Evolutionary conservation across 2,888 invertebrate species (phyloP), one percentile per base, ranked within the genome.

Genomic region (Monoplex corrugatus): DNA sequence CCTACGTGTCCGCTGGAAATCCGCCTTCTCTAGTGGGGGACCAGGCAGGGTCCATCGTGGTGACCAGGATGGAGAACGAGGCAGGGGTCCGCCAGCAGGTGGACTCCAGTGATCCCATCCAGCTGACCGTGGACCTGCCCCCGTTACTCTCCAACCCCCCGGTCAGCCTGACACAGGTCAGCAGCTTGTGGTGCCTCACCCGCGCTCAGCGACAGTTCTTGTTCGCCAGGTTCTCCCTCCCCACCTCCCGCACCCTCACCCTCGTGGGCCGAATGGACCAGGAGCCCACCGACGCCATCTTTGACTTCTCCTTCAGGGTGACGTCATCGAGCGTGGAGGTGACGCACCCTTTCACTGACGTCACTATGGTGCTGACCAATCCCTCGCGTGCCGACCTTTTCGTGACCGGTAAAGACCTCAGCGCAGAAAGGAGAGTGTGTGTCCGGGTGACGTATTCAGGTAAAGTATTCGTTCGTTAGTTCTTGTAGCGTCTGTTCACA

Each of bases 321-420:
- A 87, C 87, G 80, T 78, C 72, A 72, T 72, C 80, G 23, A 57
- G 50, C 23, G 78, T 78, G 2, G 8, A 5, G 35, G 78, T 57
- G 38, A 80, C 57, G 23, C 87, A 80, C 44, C 28, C 87, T 35
- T 57, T 45, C 57, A 45, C 40, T 80, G 87, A 78, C 87, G 80
- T 87, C 87, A 50, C 5, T 0, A n/a, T 87, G 80, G 78, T 87
- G 43, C 2, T 38, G 38, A 19, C 6, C 35, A 40, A n/a, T 0
- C 38, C 23, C 23, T 19, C 38, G 10, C 78, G 50, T 13, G 8
- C 3, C 16, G 35, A 78, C 78, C 38, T 72, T 45, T 45, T 78
- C 6, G 40, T 5, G 43, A 40, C 28, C 68, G 57, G 8, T 2
- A 44, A 8, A 40, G 38, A 32, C 16, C 8, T n/a, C 35, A 16